Evolutionary conservation across 2,797 vertebrate species (phyloP).

Genomic region (Hafferia zeledoni): DNA sequence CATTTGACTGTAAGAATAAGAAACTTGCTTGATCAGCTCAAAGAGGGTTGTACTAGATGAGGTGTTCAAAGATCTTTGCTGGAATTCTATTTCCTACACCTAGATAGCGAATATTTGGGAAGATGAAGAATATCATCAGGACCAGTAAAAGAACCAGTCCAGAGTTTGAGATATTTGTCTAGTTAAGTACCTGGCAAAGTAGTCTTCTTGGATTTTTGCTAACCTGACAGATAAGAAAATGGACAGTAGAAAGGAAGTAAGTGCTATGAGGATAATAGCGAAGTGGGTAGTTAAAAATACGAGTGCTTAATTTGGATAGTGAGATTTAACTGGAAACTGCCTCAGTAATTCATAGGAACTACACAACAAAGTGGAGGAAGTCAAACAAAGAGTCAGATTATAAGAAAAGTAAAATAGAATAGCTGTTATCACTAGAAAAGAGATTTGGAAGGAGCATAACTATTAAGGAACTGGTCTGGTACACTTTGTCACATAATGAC

Average conservation of each 20-base stretch:
- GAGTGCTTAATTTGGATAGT: neutral
- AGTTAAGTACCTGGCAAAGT: neutral
- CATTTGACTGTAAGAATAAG: neutral
- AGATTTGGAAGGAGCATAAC: neutral
- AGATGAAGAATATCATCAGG: neutral
- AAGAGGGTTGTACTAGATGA: neutral
- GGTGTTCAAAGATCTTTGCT: neutral
- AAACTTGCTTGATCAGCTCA: neutral
- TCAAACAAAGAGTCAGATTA: conserved; percentile 41
- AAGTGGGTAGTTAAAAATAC: neutral
- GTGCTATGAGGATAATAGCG: neutral
- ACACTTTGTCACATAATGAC: neutral
- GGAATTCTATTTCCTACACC: neutral
- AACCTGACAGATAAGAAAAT: neutral
- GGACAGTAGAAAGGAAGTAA: neutral
- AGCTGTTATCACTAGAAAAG: neutral
- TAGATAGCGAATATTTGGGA: neutral
- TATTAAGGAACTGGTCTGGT: neutral
- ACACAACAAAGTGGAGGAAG: conserved; percentile 31
- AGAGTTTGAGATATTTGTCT: neutral
- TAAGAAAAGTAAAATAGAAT: conserved; percentile 23
- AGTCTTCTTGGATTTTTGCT: neutral
- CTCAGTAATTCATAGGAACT: conserved; percentile 19
- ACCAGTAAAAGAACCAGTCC: neutral
- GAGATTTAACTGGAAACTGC: neutral